These are phyloP conservation scores for Ypsolopha scabrella DNA, from an alignment of 2,888 invertebrate genomes.

Conservation along the genomic window DNA sequence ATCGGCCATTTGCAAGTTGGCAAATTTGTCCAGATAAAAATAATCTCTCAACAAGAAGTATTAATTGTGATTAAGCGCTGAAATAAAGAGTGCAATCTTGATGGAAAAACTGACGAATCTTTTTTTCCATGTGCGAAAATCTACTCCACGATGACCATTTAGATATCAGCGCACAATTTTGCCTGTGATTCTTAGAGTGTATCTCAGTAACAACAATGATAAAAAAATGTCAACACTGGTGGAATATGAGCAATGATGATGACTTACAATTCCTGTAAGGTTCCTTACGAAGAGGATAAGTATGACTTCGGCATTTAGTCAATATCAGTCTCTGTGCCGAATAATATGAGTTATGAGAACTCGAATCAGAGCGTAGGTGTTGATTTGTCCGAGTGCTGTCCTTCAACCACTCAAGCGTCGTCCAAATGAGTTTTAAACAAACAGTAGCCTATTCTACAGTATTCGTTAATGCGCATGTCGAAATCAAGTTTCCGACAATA, in stretches of 20 bases:
- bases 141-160: too few species aligned
- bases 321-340: too few species aligned
- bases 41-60: conserved; percentile 1
- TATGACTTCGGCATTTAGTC: too few species aligned
- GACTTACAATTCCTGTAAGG: too few species aligned
- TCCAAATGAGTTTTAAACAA: conserved; percentile 37
- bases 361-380: conserved; percentile 7
- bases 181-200: too few species aligned
- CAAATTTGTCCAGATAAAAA: conserved; percentile 60
- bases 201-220: too few species aligned
- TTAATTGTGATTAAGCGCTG: conserved; percentile 1
- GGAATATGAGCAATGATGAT: too few species aligned
- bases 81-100: neutral
- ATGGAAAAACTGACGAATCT: too few species aligned
- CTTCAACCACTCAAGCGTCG: conserved; percentile 43
- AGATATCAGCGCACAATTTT: too few species aligned
- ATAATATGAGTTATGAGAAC: neutral
- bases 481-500: conserved; percentile 38
- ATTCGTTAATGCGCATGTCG: conserved; percentile 41
- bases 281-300: too few species aligned
- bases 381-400: conserved; percentile 18
- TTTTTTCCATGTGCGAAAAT: too few species aligned
- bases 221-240: too few species aligned
- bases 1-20: conserved; percentile 59
- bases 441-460: conserved; percentile 29